Evolutionary conservation across 2,113 vertebrate genomes (phyloP).

Genomic region (Numenius arquata): DNA sequence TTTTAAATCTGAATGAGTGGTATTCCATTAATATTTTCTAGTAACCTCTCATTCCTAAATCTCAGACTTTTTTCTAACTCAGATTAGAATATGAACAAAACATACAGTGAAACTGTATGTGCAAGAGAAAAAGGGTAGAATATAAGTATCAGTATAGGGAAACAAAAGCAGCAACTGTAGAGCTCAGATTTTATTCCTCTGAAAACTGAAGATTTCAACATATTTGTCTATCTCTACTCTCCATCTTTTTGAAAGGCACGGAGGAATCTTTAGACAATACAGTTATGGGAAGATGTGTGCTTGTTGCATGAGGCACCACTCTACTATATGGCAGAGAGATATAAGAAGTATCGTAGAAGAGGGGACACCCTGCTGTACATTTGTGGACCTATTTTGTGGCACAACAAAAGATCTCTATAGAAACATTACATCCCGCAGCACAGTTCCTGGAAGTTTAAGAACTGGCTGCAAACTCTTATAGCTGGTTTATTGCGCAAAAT

Average conservation of each 20-base stretch:
- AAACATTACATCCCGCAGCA: neutral
- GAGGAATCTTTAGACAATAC: neutral
- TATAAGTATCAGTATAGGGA: neutral
- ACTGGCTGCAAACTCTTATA: slow-evolving; percentile 5
- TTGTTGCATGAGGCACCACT: neutral
- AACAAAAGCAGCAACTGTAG: neutral
- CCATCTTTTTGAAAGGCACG: neutral
- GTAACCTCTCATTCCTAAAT: neutral
- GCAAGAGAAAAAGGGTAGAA: neutral
- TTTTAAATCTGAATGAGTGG: neutral
- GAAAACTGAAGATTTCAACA: neutral
- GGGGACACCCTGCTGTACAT: neutral
- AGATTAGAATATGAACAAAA: neutral
- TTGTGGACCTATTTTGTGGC: slow-evolving; percentile 18
- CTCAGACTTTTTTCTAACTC: neutral
- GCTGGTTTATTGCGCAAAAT: slow-evolving; percentile 9
- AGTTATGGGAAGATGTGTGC: accelerated
- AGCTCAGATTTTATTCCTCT: neutral
- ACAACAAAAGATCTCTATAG: slow-evolving; percentile 21
- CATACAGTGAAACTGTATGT: neutral
- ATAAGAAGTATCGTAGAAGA: neutral
- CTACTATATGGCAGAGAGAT: neutral
- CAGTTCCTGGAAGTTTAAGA: slow-evolving; percentile 55
- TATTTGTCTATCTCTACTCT: neutral
- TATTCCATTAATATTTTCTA: neutral